These are phyloP conservation scores for Poecilia wingei DNA, from an alignment of 2,797 vertebrate genomes.

Conservation along the genomic window DNA sequence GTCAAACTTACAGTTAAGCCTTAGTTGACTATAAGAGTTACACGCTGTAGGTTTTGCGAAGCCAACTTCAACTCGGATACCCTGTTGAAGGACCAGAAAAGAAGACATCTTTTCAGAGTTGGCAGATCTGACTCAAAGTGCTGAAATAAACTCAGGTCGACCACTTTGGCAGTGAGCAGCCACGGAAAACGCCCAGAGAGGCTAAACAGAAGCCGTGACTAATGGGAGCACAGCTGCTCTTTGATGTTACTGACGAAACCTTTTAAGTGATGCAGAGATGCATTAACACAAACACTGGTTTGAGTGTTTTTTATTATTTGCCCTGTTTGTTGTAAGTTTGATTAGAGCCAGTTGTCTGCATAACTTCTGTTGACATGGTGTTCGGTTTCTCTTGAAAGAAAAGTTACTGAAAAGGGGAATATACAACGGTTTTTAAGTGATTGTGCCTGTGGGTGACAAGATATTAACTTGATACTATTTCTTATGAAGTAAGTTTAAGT, in stretches of 20 bases:
- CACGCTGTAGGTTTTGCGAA: constrained; percentile 27
- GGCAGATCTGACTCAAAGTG: constrained; percentile 31
- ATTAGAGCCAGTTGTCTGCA: constrained; percentile 53
- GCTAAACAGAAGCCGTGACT: constrained; percentile 65
- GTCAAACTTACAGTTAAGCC: constrained; percentile 35
- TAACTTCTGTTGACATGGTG: constrained; percentile 38
- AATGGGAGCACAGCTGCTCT: constrained; percentile 59
- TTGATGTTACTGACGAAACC: constrained; percentile 48
- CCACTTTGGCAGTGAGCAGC: constrained; percentile 48
- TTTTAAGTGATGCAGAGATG: constrained; percentile 46
- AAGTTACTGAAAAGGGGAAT: constrained; percentile 4
- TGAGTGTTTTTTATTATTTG: constrained; percentile 42
- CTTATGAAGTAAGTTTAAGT: neutral
- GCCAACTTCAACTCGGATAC: constrained; percentile 13
- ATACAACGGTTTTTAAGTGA: neutral
- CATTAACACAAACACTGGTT: constrained; percentile 34
- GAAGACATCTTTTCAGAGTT: constrained; percentile 17
- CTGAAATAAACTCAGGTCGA: constrained; percentile 49
- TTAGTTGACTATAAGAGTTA: neutral
- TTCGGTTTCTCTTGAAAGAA: constrained; percentile 24
- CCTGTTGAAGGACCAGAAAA: constrained; percentile 20
- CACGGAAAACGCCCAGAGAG: constrained; percentile 55
- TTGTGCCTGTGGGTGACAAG: neutral
- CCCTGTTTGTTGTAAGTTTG: constrained; percentile 34
- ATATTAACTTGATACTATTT: neutral